Percentiles rank a stretch among this genome's conserved stretches.
Evolutionary conservation across 1,140 invertebrate species (phyloP).

Genomic region (Harlomillsia oculata): DNA sequence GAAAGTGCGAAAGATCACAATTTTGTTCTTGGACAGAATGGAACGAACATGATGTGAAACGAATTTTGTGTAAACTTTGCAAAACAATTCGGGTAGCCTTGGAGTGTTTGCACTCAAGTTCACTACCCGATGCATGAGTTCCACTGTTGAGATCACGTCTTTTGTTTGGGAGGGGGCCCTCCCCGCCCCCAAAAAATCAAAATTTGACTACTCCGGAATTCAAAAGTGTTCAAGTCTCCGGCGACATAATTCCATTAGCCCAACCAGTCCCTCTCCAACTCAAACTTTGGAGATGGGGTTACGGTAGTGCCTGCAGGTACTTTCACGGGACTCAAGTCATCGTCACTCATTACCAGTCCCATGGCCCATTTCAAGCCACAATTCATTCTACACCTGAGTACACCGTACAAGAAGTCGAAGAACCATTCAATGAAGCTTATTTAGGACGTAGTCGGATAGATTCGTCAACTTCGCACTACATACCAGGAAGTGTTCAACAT

Average conservation of each 20-base stretch:
- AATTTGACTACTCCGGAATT: not conserved
- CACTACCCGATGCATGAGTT: slow-evolving; percentile 23
- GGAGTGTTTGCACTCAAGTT: slow-evolving; percentile 1
- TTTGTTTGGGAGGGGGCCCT: slow-evolving; percentile 21
- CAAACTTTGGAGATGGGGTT: slow-evolving; percentile 30
- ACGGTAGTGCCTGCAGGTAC: slow-evolving; percentile 17
- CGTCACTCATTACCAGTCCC: slow-evolving; percentile 22
- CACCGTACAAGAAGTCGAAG: slow-evolving; percentile 3
- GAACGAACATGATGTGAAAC: not conserved
- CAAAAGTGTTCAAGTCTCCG: not conserved
- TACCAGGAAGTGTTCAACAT: slow-evolving; percentile 13
- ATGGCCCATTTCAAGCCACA: slow-evolving; percentile 28
- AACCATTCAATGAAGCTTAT: not conserved
- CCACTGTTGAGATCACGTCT: slow-evolving; percentile 21
- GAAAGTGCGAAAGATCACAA: no score
- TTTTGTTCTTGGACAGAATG: no score
- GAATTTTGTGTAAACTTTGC: not conserved
- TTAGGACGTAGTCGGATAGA: not conserved
- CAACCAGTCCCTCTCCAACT: slow-evolving; percentile 24
- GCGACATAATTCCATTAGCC: not conserved
- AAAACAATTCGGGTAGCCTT: not conserved
- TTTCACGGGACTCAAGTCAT: slow-evolving; percentile 24
- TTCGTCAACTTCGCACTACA: not conserved
- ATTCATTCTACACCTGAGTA: slow-evolving; percentile 18
- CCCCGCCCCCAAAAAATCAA: slow-evolving; percentile 12